Evolutionary conservation across 1,140 invertebrate genomes (phyloP).

Genomic region (Bombus fervidus): DNA sequence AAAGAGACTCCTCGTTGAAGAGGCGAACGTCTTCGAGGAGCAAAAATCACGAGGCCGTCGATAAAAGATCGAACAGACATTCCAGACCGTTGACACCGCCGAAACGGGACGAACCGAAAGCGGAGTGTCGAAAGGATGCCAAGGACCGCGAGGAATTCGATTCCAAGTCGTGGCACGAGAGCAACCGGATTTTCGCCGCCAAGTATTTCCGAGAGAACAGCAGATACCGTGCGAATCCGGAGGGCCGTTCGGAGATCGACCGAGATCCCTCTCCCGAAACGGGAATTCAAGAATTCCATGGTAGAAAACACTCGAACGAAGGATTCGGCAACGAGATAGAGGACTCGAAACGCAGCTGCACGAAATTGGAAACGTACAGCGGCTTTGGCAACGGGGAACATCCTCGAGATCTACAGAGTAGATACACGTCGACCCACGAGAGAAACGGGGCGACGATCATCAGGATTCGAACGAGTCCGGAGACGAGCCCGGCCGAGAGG

Average conservation of each 20-base stretch:
- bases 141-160: slow-evolving; percentile 45
- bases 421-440: slow-evolving; percentile 61
- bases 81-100: slow-evolving; percentile 75
- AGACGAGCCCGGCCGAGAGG: slow-evolving; percentile 47
- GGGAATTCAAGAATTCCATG: background rate
- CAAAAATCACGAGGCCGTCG: slow-evolving; percentile 38
- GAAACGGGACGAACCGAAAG: slow-evolving; percentile 26
- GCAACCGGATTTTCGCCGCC: slow-evolving; percentile 66
- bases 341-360: background rate
- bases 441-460: slow-evolving; percentile 72
- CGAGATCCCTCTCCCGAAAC: slow-evolving; percentile 48
- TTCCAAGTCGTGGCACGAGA: slow-evolving; percentile 72
- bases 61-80: slow-evolving; percentile 66
- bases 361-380: background rate
- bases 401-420: slow-evolving; percentile 6
- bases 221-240: slow-evolving; percentile 37
- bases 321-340: slow-evolving; percentile 24
- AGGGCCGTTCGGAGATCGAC: slow-evolving; percentile 49
- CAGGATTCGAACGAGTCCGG: slow-evolving; percentile 65
- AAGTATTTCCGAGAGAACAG: slow-evolving; percentile 68
- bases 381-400: slow-evolving; percentile 23
- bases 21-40: slow-evolving; percentile 27
- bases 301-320: slow-evolving; percentile 7
- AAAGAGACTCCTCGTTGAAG: slow-evolving; percentile 34
- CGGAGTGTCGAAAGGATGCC: slow-evolving; percentile 23